Evolutionary conservation across 2,888 invertebrate genomes (phyloP).

Genomic region (Poecilobothrus nobilitatus): DNA sequence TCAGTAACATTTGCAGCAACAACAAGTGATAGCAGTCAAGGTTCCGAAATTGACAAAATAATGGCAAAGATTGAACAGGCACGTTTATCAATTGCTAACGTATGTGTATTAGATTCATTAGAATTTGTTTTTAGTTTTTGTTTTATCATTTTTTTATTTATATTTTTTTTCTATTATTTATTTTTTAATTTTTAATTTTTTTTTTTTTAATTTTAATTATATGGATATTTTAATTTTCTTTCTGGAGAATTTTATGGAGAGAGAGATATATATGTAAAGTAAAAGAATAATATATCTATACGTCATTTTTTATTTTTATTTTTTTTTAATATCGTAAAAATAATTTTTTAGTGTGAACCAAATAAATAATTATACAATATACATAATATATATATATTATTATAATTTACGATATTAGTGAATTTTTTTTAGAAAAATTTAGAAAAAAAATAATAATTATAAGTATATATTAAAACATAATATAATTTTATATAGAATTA

Average conservation of each 20-base stretch:
- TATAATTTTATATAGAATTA: no score
- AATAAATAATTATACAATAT: no score
- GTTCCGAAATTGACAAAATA: conserved; percentile 81
- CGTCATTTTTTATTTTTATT: no score
- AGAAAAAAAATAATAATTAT: no score
- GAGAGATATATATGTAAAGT: no score
- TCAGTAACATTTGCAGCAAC: conserved; percentile 33
- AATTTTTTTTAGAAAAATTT: no score
- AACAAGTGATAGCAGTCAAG: conserved; percentile 46
- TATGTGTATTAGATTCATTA: conserved; percentile 32
- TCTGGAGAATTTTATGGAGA: neutral
- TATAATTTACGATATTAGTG: no score
- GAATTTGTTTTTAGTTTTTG: neutral
- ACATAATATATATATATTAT: no score
- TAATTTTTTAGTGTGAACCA: no score
- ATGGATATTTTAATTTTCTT: neutral
- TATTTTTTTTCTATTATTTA: neutral
- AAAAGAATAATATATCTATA: no score
- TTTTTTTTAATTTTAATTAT: neutral
- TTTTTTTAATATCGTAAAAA: no score
- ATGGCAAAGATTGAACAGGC: conserved; percentile 90
- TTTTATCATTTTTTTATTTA: neutral
- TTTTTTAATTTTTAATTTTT: neutral
- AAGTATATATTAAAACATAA: no score
- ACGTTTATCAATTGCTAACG: conserved; percentile 35